Conservation (phyloP, 2,113 vertebrate genomes). For the Pterophyllum scalare region DNA sequence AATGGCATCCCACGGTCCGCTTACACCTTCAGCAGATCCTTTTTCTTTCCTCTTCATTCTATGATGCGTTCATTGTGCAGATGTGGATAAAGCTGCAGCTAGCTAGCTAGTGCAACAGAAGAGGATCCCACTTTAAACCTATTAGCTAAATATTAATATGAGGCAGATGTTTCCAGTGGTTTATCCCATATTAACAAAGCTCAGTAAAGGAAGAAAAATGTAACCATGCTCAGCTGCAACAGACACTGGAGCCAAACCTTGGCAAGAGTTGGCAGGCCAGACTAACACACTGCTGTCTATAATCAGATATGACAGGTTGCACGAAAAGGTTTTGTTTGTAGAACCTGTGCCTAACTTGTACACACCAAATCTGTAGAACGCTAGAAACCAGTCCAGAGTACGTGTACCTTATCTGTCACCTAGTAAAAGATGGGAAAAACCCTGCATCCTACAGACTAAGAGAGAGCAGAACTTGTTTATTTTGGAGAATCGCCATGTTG, state of each 20-base stretch:
- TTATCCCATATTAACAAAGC: not conserved
- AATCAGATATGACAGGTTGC: fast-evolving
- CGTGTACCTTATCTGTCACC: not conserved
- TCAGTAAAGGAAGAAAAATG: not conserved
- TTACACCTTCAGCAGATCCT: not conserved
- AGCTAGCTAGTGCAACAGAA: too few species aligned
- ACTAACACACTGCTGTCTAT: not conserved
- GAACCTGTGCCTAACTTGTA: not conserved
- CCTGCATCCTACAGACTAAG: not conserved
- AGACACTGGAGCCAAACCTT: fast-evolving
- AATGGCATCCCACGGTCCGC: too few species aligned
- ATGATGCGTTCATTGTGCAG: not conserved
- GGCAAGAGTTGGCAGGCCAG: not conserved
- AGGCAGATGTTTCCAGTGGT: not conserved
- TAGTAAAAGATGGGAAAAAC: not conserved
- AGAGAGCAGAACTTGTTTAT: not conserved
- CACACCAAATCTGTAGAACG: not conserved
- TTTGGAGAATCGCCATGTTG: not conserved
- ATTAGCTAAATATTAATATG: not conserved
- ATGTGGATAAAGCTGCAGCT: not conserved
- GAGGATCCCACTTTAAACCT: too few species aligned
- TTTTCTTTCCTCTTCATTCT: not conserved
- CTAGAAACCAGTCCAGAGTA: not conserved
- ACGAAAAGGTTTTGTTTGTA: not conserved
- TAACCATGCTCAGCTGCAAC: not conserved